These are phyloP conservation scores for Myotis myotis DNA, from an alignment of 2,797 vertebrate species.

Conservation along the genomic window DNA sequence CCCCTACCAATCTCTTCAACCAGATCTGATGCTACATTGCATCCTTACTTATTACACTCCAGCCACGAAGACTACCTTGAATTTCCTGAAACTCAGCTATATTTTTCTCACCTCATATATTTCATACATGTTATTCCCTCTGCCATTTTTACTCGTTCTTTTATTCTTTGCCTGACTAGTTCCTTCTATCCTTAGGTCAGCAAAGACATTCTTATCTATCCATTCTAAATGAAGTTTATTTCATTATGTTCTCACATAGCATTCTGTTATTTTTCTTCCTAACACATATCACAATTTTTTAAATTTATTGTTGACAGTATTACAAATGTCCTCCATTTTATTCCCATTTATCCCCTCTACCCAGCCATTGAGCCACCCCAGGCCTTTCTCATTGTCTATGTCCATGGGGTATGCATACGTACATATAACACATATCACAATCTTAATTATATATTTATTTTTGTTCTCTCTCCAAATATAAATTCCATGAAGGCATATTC, in stretches of 20 bases:
- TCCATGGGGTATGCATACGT: background rate
- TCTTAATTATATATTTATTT: background rate
- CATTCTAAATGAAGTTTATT: slow-evolving; percentile 19
- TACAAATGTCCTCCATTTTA: background rate
- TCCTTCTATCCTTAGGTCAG: background rate
- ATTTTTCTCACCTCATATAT: slow-evolving; percentile 45
- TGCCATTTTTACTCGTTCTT: background rate
- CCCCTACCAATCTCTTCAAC: background rate
- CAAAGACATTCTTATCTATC: background rate
- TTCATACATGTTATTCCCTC: background rate
- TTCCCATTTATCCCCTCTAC: background rate
- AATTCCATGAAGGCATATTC: background rate
- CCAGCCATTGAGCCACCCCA: background rate
- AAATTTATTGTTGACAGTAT: background rate
- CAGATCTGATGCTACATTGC: background rate
- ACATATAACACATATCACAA: background rate
- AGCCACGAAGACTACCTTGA: slow-evolving; percentile 28
- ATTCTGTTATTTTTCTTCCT: slow-evolving; percentile 17
- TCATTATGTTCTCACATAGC: background rate
- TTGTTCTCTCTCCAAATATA: background rate
- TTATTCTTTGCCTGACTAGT: background rate
- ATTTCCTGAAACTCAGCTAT: slow-evolving; percentile 42
- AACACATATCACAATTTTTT: background rate
- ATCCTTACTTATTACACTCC: background rate
- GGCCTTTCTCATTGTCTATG: background rate